These are phyloP conservation scores for Microplitis mediator DNA, from an alignment of 1,140 invertebrate genomes.

Conservation along the genomic window DNA sequence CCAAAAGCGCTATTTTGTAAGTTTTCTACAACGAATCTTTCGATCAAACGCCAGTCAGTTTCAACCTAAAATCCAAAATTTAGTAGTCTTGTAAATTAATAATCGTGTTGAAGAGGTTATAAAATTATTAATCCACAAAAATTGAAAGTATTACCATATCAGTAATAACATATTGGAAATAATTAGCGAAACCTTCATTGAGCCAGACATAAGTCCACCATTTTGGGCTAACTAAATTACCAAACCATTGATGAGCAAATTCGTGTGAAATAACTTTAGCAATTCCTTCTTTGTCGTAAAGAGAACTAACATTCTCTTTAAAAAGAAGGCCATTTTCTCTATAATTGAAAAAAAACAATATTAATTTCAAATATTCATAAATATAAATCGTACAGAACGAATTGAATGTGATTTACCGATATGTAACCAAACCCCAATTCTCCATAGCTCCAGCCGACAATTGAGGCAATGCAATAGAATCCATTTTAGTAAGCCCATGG, in stretches of 20 bases:
- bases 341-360: constrained; percentile 33
- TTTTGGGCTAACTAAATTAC: neutral
- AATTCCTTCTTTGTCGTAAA: constrained; percentile 61
- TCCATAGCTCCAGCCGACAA: constrained; percentile 87
- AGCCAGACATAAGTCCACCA: constrained; percentile 6
- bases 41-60: constrained; percentile 77
- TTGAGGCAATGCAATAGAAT: constrained; percentile 75
- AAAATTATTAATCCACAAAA: neutral
- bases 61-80: constrained; percentile 53
- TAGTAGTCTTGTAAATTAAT: neutral
- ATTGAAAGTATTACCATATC: neutral
- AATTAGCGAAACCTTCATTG: constrained; percentile 15
- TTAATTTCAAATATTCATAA: neutral
- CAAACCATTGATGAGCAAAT: constrained; percentile 46
- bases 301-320: constrained; percentile 57
- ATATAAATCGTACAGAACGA: too few species aligned
- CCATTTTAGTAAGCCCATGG: constrained; percentile 52
- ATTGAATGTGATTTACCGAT: constrained; percentile 52
- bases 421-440: constrained; percentile 76
- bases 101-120: too few species aligned
- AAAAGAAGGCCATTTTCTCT: constrained; percentile 69
- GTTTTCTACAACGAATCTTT: constrained; percentile 75
- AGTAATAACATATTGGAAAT: constrained; percentile 14
- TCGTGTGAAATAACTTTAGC: constrained; percentile 69
- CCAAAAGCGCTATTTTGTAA: constrained; percentile 70